Evolutionary conservation across 2,113 vertebrate species (phyloP), one percentile per base, ranked within the genome.

Genomic region (Rynchops niger): DNA sequence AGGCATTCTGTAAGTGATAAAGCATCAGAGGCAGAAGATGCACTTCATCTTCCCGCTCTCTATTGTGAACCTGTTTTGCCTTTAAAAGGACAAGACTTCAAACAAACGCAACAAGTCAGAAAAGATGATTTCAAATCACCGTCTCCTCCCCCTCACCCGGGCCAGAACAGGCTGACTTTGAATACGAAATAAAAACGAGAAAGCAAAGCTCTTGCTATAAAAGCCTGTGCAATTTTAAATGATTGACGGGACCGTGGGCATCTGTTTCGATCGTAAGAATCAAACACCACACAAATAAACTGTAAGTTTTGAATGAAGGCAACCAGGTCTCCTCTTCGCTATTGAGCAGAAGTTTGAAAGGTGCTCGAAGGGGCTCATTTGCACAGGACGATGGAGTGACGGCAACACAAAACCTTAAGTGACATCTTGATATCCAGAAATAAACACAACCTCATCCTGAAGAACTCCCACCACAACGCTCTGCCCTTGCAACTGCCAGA

Each of bases 391-490:
- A 42, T 0, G 3, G 59, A 32, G 32, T 4, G 29, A 63, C 0
- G 0, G 45, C 1, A 2, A 27, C 65, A 38, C 55, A 1, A 3
- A 47, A 32, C 29, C 66, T 63, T 5, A 9, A 53, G 21, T 11
- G 62, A 5, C 6, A 42, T 29, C 38, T 47, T 3, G 42, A 32
- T 2, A 21, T 30, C 50, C 66, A 5, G 38, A 42, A 82, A 49
- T 5, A 61, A 69, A 15, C 38, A 16, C 52, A 66, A 40, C 18
- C n/a, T 52, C 12, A 7, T 6, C 30, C 36, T 4, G 27, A 18
- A 2, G 5, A 43, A 12, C 25, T 5, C 30, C 63, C 55, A 49
- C 10, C 0, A 0, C 14, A 5, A 49, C 1, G 25, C 52, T 71
- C 73, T 38, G 78, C 81, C 81, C 21, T 43, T 29, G 15, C 45